Percentiles rank a stretch among this genome's conserved stretches.
These are phyloP conservation scores for Neodon shergylaensis DNA, from an alignment of 2,113 vertebrate species.

Conservation along the genomic window DNA sequence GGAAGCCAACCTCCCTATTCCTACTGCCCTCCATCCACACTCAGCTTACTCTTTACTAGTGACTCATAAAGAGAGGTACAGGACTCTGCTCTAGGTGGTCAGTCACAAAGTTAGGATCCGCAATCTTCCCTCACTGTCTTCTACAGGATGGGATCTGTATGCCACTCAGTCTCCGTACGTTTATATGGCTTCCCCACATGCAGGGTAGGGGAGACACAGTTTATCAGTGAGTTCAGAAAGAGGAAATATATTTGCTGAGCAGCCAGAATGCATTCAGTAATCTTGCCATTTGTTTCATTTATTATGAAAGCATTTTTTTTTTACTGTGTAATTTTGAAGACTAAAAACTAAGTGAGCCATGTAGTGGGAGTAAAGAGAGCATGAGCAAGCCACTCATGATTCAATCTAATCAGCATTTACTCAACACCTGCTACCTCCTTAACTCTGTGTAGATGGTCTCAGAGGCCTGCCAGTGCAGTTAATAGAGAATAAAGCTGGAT, in stretches of 20 bases:
- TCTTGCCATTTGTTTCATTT: conserved; percentile 13
- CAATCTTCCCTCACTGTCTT: background rate
- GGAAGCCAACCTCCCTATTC: background rate
- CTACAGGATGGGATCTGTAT: background rate
- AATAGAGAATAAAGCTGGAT: background rate
- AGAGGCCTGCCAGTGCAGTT: background rate
- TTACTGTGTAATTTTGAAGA: conserved; percentile 9
- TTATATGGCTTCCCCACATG: background rate
- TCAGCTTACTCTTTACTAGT: background rate
- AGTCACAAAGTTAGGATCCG: background rate
- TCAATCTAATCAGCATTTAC: background rate
- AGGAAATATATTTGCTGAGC: background rate
- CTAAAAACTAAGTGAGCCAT: background rate
- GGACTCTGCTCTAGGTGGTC: background rate
- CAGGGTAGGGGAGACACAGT: background rate
- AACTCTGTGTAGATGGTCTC: background rate
- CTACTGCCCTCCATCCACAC: background rate
- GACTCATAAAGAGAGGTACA: background rate
- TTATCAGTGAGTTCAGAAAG: background rate
- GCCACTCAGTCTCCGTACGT: background rate
- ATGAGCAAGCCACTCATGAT: background rate
- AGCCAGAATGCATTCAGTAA: background rate
- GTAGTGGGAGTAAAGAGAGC: background rate
- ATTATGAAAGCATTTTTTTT: background rate
- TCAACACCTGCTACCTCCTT: background rate